These are phyloP conservation scores for Chrysomallon squamiferum DNA, from an alignment of 1,140 invertebrate species.

Conservation along the genomic window DNA sequence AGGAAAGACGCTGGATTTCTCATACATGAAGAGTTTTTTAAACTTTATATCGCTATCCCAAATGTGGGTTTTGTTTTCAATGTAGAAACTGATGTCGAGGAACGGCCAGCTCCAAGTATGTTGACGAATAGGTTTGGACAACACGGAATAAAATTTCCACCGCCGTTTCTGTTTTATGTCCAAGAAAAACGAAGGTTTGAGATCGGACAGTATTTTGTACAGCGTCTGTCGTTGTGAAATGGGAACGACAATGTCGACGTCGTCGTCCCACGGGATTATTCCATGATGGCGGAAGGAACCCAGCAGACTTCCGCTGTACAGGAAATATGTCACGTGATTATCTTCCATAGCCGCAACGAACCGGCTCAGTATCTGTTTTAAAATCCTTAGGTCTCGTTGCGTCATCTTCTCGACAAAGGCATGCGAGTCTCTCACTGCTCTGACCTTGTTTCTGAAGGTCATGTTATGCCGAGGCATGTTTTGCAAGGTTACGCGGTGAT, in stretches of 20 bases:
- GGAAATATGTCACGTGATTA: constrained; percentile 15
- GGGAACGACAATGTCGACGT: constrained; percentile 24
- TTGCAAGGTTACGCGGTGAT: too few species aligned
- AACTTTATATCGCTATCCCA: constrained; percentile 26
- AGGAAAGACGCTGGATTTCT: constrained; percentile 24
- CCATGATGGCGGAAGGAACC: constrained; percentile 28
- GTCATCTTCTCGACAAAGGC: neutral
- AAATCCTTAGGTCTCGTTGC: neutral
- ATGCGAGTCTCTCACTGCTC: neutral
- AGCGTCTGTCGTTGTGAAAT: neutral
- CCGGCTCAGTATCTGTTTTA: neutral
- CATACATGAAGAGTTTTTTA: constrained; percentile 5
- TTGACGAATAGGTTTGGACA: constrained; percentile 5
- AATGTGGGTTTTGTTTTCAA: constrained; percentile 31
- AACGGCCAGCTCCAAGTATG: constrained; percentile 26
- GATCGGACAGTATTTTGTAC: neutral
- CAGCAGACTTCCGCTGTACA: constrained; percentile 25
- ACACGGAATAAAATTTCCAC: constrained; percentile 31
- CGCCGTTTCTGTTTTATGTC: constrained; percentile 14
- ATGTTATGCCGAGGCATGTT: too few species aligned
- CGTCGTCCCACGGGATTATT: constrained; percentile 32
- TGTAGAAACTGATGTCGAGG: constrained; percentile 38
- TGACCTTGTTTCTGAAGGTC: neutral
- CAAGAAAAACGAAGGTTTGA: constrained; percentile 14
- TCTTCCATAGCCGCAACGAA: neutral